Percentiles rank a stretch among this genome's conserved stretches.
phyloP scores from a whole-genome alignment of 2,888 invertebrate genomes.

The Tuberolachnus salignus region DNA sequence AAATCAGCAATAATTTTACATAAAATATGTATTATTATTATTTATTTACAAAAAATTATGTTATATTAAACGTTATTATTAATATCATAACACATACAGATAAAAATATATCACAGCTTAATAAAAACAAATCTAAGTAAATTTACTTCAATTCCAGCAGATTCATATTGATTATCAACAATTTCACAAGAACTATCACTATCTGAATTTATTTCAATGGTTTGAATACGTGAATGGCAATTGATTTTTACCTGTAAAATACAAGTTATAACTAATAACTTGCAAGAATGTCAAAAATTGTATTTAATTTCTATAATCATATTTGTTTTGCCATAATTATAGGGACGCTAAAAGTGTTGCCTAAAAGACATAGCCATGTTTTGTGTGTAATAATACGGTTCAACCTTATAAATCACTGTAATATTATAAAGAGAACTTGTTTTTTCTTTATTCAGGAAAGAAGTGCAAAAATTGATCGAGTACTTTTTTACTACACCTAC shows the following conservation, averaged over 20 bases:
- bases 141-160: constrained; percentile 46
- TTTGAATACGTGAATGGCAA: background rate
- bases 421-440: background rate
- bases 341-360: too few relatives aligned
- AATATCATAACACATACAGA: too few relatives aligned
- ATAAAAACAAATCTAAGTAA: background rate
- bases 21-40: too few relatives aligned
- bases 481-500: background rate
- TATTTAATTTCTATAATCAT: too few relatives aligned
- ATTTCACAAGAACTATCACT: constrained; percentile 30
- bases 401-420: background rate
- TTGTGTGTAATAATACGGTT: too few relatives aligned
- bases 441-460: background rate
- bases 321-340: background rate
- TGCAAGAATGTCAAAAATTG: too few relatives aligned
- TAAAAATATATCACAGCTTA: too few relatives aligned
- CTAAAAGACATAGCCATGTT: too few relatives aligned
- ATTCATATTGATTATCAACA: constrained; percentile 13
- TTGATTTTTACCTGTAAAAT: background rate
- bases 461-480: background rate
- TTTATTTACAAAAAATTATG: too few relatives aligned
- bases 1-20: too few relatives aligned
- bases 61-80: too few relatives aligned
- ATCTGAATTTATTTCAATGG: constrained; percentile 43
- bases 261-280: background rate